A percentile compares a stretch with the other conserved stretches of the same genome.
These are phyloP conservation scores for Paraescarpia echinospica DNA, from an alignment of 1,140 invertebrate genomes.

Conservation along the genomic window DNA sequence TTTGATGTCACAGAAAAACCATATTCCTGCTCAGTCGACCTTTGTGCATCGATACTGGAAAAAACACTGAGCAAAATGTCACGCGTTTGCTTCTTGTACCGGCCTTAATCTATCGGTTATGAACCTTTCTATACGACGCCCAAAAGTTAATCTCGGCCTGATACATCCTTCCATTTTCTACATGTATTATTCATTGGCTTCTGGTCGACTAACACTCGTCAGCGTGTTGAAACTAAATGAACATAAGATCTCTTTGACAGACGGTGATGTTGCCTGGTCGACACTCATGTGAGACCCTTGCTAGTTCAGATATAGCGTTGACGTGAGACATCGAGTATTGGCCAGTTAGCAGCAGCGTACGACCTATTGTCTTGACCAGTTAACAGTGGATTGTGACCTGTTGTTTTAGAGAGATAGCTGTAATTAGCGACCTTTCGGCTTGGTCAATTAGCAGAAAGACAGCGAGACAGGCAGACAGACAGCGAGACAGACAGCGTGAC, in stretches of 20 bases:
- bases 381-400: no score
- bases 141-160: background rate
- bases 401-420: background rate
- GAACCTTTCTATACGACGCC: background rate
- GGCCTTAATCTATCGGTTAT: background rate
- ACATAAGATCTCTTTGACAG: background rate
- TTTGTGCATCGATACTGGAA: background rate
- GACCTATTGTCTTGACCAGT: background rate
- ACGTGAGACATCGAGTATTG: background rate
- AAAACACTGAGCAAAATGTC: background rate
- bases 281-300: background rate
- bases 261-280: background rate
- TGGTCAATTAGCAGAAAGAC: background rate
- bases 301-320: background rate
- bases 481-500: no score
- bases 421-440: background rate
- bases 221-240: conserved; percentile 1
- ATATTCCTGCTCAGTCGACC: background rate
- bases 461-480: no score
- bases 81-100: background rate
- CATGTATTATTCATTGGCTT: conserved; percentile 6
- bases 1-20: background rate
- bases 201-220: background rate
- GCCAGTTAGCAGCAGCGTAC: background rate
- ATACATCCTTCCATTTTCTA: background rate